phyloP scores from a whole-genome alignment of 2,888 invertebrate genomes.

The Drosophila eohydei region DNA sequence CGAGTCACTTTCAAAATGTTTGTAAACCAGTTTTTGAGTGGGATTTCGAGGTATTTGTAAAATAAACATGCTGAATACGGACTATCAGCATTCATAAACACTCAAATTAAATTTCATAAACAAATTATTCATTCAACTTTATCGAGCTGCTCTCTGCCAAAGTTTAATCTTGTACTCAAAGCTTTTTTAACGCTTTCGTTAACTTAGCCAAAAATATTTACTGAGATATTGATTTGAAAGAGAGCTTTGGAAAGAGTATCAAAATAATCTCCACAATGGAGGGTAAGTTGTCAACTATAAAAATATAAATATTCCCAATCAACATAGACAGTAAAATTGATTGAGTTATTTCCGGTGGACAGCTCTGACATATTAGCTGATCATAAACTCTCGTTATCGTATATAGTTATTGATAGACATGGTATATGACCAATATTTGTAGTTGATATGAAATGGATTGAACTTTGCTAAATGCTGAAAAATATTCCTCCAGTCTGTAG shows the following conservation, averaged over 20 bases:
- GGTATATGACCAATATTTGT: neutral
- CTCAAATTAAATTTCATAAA: neutral
- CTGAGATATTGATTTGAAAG: neutral
- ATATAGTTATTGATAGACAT: neutral
- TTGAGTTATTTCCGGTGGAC: neutral
- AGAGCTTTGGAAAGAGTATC: neutral
- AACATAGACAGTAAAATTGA: neutral
- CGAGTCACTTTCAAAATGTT: neutral
- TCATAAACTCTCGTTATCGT: neutral
- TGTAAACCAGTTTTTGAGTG: slow-evolving; percentile 12
- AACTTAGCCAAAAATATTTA: neutral
- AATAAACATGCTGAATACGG: neutral
- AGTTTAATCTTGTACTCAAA: neutral
- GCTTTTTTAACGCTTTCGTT: neutral
- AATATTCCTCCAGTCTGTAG: neutral
- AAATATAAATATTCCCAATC: slow-evolving; percentile 1
- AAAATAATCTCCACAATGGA: too few species aligned
- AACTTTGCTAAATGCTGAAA: neutral
- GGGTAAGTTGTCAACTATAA: neutral
- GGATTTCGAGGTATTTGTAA: neutral
- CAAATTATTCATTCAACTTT: slow-evolving; percentile 1
- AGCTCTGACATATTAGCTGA: neutral
- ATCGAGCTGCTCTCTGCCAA: neutral
- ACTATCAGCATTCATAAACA: neutral
- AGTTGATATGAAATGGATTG: neutral